phyloP scores from a whole-genome alignment of 2,797 vertebrate genomes.

The Lophotriccus pileatus region DNA sequence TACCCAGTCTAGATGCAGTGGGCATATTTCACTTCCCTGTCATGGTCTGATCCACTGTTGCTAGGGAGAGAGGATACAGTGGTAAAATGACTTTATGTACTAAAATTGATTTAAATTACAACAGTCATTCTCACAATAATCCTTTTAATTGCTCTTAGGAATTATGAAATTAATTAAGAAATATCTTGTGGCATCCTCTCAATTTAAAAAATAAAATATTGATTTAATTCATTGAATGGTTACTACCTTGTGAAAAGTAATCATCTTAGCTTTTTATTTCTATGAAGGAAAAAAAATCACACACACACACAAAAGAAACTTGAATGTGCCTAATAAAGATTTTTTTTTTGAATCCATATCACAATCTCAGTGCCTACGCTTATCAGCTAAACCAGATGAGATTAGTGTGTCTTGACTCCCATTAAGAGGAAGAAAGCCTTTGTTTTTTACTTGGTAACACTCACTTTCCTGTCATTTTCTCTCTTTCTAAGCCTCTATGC shows the following conservation, averaged over 20 bases:
- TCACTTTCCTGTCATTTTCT: conserved; percentile 28
- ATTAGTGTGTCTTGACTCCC: conserved; percentile 39
- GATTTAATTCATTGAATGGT: conserved; percentile 37
- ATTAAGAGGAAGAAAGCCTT: conserved; percentile 3
- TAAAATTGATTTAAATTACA: conserved; percentile 65
- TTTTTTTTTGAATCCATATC: conserved; percentile 15
- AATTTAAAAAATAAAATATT: conserved; percentile 68
- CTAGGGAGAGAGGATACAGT: not conserved
- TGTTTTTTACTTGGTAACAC: conserved; percentile 7
- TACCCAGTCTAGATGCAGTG: not conserved
- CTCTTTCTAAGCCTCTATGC: conserved; percentile 9
- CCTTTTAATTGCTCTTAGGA: conserved; percentile 61
- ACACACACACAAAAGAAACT: not conserved
- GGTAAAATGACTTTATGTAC: conserved; percentile 23
- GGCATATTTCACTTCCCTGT: conserved; percentile 28
- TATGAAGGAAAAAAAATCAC: not conserved
- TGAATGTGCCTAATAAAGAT: not conserved
- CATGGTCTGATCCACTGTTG: conserved; percentile 23
- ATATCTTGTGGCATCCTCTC: conserved; percentile 18
- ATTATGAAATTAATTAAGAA: conserved; percentile 67
- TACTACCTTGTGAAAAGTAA: conserved; percentile 24
- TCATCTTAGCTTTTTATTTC: not conserved
- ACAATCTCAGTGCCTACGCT: not conserved
- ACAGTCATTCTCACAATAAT: conserved; percentile 34
- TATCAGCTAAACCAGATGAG: conserved; percentile 47